Conservation (phyloP, 1,140 invertebrate genomes). For the Mamestra configurata region DNA sequence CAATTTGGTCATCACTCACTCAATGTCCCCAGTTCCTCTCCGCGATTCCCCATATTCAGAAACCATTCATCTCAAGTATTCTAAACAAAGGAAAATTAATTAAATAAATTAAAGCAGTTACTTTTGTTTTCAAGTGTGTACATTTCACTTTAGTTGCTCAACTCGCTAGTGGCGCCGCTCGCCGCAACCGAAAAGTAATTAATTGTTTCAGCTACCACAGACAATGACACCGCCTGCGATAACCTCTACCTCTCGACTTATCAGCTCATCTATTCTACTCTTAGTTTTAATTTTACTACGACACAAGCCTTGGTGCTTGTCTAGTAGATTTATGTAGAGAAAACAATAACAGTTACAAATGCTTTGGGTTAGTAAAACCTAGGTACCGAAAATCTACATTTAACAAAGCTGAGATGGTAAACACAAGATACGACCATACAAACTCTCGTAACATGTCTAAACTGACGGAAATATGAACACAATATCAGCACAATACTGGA, state of each 20-base stretch:
- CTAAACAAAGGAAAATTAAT: background rate
- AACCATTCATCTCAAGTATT: background rate
- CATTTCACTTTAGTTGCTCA: background rate
- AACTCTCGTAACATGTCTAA: background rate
- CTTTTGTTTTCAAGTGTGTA: background rate
- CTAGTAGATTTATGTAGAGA: background rate
- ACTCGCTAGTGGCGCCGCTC: background rate
- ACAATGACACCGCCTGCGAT: slow-evolving; percentile 53
- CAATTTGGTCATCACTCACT: too few relatives aligned
- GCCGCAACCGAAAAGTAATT: slow-evolving; percentile 59
- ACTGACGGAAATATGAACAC: background rate
- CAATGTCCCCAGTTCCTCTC: too few relatives aligned
- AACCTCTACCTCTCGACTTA: background rate
- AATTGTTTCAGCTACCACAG: slow-evolving; percentile 58
- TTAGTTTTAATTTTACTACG: background rate
- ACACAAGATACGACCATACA: too few relatives aligned
- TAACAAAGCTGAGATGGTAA: too few relatives aligned
- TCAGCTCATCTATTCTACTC: background rate
- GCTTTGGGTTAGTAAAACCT: too few relatives aligned
- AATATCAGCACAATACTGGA: background rate
- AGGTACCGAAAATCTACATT: too few relatives aligned
- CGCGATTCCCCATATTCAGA: too few relatives aligned
- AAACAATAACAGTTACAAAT: background rate
- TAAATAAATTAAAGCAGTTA: too few relatives aligned
- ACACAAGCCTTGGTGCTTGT: background rate